Base-by-base conservation (phyloP, 2,113 vertebrate genomes). In the Tylochromis polylepis region DNA sequence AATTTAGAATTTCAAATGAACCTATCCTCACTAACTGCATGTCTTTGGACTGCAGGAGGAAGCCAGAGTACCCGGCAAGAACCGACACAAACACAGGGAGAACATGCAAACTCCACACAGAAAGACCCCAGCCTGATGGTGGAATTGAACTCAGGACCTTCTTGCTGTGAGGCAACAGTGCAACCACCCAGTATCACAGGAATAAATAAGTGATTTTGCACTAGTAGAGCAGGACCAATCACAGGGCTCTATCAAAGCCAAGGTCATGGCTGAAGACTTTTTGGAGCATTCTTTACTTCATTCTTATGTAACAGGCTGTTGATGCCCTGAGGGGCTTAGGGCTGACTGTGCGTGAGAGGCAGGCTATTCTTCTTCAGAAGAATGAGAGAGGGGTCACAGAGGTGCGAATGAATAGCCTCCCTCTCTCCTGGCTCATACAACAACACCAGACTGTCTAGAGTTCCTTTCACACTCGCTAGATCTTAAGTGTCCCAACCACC, bases 191-290 rank as follows among this genome's bases (percentile, higher is more conserved):
- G 49, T 77, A 77, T 53, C 12, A 57, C 29, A 83, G 75, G 27
- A 82, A 67, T 24, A 79, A 34, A 81, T 79, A 93, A 79, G 67
- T 85, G 87, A 90, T 70, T 85, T 82, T 85, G 62, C 16, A 20
- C 31, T 31, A 22, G 75, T 43, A 57, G 8, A 78, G 77, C 22
- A 85, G 58, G 79, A 41, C 81, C 79, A 84, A 67, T 87, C 60
- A 38, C 24, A 84, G 75, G 15, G 22, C 82, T 88, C 24, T 51
- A 77, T 91, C 87, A 93, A 92, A 94, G 85, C 80, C 89, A 93
- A 91, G 87, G 91, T 93, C 93, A 91, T 57, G 87, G 81, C 88
- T 91, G 78, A 91, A 93, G 91, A 93, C 84, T 85, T 87, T 91
- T 83, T 82, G 86, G 78, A 88, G 89, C 89, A 89, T 90, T 93